A percentile compares a stretch with the other conserved stretches of the same genome.
Conservation (phyloP, 2,888 invertebrate genomes). For the Heliconius cydno region DNA sequence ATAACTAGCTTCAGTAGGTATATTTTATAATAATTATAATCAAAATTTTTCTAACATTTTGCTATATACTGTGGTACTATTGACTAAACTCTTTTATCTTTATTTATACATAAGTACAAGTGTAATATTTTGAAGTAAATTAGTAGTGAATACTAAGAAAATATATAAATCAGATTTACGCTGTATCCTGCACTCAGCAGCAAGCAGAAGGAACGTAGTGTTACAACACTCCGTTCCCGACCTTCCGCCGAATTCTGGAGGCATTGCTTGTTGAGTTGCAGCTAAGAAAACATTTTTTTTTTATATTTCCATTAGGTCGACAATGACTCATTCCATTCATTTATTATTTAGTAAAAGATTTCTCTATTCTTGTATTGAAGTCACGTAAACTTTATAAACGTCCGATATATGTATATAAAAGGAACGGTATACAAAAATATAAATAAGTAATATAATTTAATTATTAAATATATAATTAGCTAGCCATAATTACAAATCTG, state of each 20-base stretch:
- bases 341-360: conserved; percentile 60
- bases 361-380: conserved; percentile 34
- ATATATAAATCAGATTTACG: neutral
- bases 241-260: no score
- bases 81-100: neutral
- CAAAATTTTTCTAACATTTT: neutral
- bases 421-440: neutral
- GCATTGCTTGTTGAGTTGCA: no score
- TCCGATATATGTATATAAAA: neutral
- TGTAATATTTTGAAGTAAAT: neutral
- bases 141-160: neutral
- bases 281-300: neutral
- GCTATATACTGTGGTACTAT: neutral
- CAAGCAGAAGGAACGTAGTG: no score
- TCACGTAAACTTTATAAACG: neutral
- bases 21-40: neutral
- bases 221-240: no score
- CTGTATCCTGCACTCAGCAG: no score
- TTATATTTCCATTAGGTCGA: neutral
- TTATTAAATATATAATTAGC: no score
- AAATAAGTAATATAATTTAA: no score
- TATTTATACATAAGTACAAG: neutral
- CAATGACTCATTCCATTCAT: conserved; percentile 58
- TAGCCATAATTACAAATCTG: no score
- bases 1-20: neutral